Conservation (phyloP, 2,797 vertebrate species). For the Lepus oiostolus region DNA sequence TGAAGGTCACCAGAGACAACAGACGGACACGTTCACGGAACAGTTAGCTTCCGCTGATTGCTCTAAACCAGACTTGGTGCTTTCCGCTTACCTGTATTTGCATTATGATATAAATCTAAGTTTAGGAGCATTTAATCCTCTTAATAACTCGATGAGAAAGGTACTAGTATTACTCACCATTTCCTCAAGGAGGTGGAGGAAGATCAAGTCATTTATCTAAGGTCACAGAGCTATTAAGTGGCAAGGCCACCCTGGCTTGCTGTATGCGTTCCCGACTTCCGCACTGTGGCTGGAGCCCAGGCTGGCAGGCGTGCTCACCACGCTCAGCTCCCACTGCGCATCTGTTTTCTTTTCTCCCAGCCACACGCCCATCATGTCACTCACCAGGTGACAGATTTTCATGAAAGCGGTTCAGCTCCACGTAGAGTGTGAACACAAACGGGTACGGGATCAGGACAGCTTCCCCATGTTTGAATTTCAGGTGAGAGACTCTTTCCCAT, state of each 20-base stretch:
- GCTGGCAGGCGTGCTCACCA: not conserved
- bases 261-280: not conserved
- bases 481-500: constrained; percentile 89
- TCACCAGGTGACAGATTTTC: constrained; percentile 72
- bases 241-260: not conserved
- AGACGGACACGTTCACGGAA: constrained; percentile 1
- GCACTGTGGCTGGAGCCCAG: fast-evolving
- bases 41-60: not conserved
- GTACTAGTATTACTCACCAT: not conserved
- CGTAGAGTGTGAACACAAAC: constrained; percentile 90
- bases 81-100: not conserved
- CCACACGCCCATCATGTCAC: not conserved
- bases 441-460: constrained; percentile 88
- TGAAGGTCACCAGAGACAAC: constrained; percentile 29
- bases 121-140: not conserved
- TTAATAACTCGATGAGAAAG: not conserved
- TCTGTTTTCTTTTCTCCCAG: not conserved
- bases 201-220: not conserved
- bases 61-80: not conserved
- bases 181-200: constrained; percentile 39
- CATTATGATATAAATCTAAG: not conserved
- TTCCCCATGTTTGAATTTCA: constrained; percentile 86
- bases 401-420: constrained; percentile 89
- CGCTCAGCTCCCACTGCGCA: not conserved
- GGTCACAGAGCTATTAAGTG: not conserved